A percentile compares a stretch with the other conserved stretches of the same genome.
Evolutionary conservation across 2,888 invertebrate species (phyloP).

Genomic region (Ecdyonurus torrentis): DNA sequence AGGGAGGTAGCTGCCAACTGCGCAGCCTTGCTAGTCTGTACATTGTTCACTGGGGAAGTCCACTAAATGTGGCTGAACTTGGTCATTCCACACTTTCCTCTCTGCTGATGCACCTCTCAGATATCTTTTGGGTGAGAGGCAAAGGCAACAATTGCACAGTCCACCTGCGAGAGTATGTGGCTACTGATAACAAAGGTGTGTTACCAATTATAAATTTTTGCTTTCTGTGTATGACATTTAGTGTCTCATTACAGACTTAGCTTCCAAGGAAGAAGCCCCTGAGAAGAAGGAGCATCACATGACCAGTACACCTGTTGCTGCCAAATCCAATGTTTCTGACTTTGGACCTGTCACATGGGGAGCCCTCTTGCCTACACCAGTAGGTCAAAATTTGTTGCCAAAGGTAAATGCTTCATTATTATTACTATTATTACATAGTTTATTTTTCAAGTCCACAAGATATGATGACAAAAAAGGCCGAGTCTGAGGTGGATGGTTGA

Average conservation of each 20-base stretch:
- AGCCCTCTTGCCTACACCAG: not conserved
- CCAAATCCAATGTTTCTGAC: not conserved
- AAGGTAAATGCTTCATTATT: not conserved
- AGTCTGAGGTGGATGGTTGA: not conserved
- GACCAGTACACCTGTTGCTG: not conserved
- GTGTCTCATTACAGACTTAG: too few relatives aligned
- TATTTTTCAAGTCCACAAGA: too few relatives aligned
- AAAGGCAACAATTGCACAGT: not conserved
- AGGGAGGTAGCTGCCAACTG: not conserved
- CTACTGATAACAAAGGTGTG: not conserved
- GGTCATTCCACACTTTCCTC: not conserved
- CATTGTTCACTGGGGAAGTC: not conserved
- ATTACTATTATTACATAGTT: too few relatives aligned
- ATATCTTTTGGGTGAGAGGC: not conserved
- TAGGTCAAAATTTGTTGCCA: not conserved
- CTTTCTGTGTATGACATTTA: too few relatives aligned
- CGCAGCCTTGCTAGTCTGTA: not conserved
- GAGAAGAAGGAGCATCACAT: too few relatives aligned
- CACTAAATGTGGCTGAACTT: not conserved
- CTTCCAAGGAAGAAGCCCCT: too few relatives aligned
- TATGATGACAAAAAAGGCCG: conserved; percentile 2
- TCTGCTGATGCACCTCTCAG: not conserved
- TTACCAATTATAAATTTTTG: not conserved
- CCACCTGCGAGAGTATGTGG: not conserved
- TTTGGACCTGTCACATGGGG: not conserved